Evolutionary conservation across 1,140 invertebrate species (phyloP).

Genomic region (Tribolium castaneum): DNA sequence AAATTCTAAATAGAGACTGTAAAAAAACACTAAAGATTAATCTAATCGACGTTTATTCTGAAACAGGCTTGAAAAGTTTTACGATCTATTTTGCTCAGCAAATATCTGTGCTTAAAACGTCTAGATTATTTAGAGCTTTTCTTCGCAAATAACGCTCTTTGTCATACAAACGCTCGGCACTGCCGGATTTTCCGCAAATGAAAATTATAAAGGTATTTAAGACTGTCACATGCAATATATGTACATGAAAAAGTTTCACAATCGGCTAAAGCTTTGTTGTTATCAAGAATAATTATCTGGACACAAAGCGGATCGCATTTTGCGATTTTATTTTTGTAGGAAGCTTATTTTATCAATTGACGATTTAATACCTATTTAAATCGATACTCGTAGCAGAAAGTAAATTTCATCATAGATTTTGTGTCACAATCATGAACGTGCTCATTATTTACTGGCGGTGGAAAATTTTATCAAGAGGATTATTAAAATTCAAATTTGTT

Average conservation of each 20-base stretch:
- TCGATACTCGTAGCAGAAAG: neutral
- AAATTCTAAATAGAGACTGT: neutral
- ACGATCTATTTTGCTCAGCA: neutral
- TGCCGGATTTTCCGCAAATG: slow-evolving; percentile 11
- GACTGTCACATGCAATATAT: slow-evolving; percentile 22
- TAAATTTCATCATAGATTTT: no score
- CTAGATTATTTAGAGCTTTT: slow-evolving; percentile 18
- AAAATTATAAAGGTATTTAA: slow-evolving; percentile 23
- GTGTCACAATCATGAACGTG: no score
- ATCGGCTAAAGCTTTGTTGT: neutral
- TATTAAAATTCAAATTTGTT: no score
- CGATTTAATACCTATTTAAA: neutral
- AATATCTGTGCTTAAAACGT: neutral
- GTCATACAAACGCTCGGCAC: neutral
- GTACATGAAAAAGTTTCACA: neutral
- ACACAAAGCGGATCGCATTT: neutral
- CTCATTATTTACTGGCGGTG: no score
- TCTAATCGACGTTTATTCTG: neutral
- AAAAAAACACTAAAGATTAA: neutral
- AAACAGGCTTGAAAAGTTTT: neutral
- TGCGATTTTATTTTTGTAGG: neutral
- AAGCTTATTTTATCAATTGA: neutral
- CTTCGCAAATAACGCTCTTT: neutral
- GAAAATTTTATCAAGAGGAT: no score
- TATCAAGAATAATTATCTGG: neutral